Base-by-base conservation (phyloP, 2,797 vertebrate genomes). In the Catharus ustulatus region DNA sequence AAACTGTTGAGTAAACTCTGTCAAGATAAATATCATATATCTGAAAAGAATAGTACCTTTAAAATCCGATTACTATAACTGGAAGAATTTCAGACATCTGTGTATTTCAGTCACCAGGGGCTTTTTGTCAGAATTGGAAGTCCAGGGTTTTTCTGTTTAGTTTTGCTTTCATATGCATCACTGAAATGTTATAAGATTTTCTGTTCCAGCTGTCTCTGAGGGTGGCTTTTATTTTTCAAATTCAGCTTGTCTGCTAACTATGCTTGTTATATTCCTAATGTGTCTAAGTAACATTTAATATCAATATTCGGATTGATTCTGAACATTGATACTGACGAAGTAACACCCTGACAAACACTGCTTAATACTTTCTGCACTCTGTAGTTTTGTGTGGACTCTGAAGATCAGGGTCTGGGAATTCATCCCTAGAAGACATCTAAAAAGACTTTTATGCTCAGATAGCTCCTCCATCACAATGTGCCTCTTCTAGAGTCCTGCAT, bases 41-140 rank as follows among this genome's bases (percentile, higher is more conserved):
- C 91, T 88, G 80, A 83, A 94, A 90, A 80, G 80, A 90, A 91
- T 95, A 93, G 51, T 93, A 85, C 78, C 69, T 94, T 91, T 95
- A 94, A 90, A 92, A 95, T 96, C 85, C 10, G 3, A 95, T 94
- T 96, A 80, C 32, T 87, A 15, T 32, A 84, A 84, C 38, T 82
- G 67, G 72, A 90, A 91, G n/a, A 87, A 79, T 85, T 93, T 92
- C 49, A 87, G 81, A 85, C 83, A 68, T 80, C 73, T 77, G 21
- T 42, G 34, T 68, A 68, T 57, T 93, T 85, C 78, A 64, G 6
- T 77, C 68, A 95, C 23, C 23, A 84, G 27, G 42, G 36, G 9
- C 62, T 42, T 90, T 93, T 73, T 54, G 29, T 48, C 57, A 89
- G n/a, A 89, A 83, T 10, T 80, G 27, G 52, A 82, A 77, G 27